Evolutionary conservation across 2,888 invertebrate species (phyloP), one percentile per base, ranked within the genome.

Genomic region (Tachina lurida): DNA sequence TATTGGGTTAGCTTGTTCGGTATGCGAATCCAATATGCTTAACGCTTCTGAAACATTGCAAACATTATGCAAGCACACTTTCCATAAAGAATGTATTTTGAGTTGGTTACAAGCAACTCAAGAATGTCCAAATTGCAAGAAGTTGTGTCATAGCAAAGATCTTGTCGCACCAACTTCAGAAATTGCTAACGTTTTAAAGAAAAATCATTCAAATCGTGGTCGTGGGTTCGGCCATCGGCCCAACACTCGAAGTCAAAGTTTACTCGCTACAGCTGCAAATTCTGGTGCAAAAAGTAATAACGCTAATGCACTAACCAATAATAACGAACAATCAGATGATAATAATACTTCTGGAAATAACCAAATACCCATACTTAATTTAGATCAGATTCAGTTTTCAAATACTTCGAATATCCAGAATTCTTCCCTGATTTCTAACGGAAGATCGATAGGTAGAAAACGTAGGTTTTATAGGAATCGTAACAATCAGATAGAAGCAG

Each of bases 311-410:
- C 22, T 22, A 22, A 22, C 22, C 22, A 22, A 22, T 22, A 22
- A 22, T 22, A 22, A 22, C 22, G 22, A 22, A 22, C 2, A 5
- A n/a, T 49, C 31, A 49, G 49, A 17, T 19, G 19, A 19, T 9
- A 58, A 8, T 8, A 15, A 58, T 58, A 58, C 13, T 58, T 58
- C 31, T 31, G 31, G 8, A 1, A 12, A 58, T 31, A 31, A 31
- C 31, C 13, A 13, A 15, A 31, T 31, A 31, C 31, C 31, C 10
- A 10, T 10, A 41, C 9, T 62, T 12, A n/a, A 62, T 7, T 62
- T 62, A 52, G 52, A 52, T n/a, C n/a, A 52, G n/a, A n/a, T 52
- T 41, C n/a, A 62, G n/a, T 41, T 62, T 62, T 41, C 62, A n/a
- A 62, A 62, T 10, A 62, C 41, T 3, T 62, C 62, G 1, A 39